These are phyloP conservation scores for Capitulum mitella DNA, from an alignment of 2,888 invertebrate genomes.

Conservation along the genomic window DNA sequence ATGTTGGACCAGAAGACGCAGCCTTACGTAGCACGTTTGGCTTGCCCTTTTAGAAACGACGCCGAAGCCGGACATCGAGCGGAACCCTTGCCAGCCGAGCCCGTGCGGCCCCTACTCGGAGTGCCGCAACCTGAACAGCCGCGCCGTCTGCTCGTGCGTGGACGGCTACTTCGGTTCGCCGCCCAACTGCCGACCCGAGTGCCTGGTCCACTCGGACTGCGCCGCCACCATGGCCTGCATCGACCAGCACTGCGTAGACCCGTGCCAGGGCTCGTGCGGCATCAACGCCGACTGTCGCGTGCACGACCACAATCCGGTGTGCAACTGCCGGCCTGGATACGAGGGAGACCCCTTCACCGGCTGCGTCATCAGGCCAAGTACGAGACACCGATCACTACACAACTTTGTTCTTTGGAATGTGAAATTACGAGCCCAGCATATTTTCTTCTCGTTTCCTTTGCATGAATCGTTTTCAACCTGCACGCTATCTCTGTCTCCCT, in stretches of 20 bases:
- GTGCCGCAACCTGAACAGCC: slow-evolving; percentile 63
- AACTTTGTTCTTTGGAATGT: no score
- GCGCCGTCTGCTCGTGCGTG: slow-evolving; percentile 61
- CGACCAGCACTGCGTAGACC: slow-evolving; percentile 61
- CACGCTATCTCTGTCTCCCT: no score
- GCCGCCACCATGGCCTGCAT: slow-evolving; percentile 74
- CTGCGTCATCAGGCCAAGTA: slow-evolving; percentile 46
- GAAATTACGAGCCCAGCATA: no score
- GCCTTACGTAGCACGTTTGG: no score
- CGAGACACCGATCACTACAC: background rate
- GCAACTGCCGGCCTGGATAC: slow-evolving; percentile 69
- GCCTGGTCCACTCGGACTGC: slow-evolving; percentile 77
- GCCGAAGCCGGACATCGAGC: background rate
- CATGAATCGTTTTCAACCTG: no score
- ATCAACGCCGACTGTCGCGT: slow-evolving; percentile 73
- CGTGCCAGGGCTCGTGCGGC: slow-evolving; percentile 67
- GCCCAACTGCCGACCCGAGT: slow-evolving; percentile 75
- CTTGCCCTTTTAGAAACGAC: background rate
- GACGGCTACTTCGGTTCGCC: slow-evolving; percentile 46
- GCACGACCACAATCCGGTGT: slow-evolving; percentile 61
- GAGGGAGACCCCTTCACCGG: slow-evolving; percentile 71
- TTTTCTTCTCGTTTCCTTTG: no score
- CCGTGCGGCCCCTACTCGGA: slow-evolving; percentile 51
- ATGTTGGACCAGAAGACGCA: no score
- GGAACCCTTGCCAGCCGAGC: slow-evolving; percentile 49